These are phyloP conservation scores for Hololepta plana DNA, from an alignment of 2,888 invertebrate species.

Conservation along the genomic window DNA sequence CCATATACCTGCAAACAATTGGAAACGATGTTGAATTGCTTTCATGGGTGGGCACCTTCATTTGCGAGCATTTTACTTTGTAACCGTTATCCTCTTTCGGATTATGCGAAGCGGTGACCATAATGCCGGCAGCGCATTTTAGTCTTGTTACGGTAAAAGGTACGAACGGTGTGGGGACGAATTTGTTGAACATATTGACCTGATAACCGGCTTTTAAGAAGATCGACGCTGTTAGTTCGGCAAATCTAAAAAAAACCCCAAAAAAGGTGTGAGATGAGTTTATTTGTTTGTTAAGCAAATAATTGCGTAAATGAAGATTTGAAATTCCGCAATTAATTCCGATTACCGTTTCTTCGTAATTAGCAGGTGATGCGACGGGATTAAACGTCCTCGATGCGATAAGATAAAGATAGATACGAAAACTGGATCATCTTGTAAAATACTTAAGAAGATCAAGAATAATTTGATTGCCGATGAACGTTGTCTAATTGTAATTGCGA, in stretches of 20 bases:
- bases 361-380: no score
- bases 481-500: no score
- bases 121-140: conserved; percentile 74
- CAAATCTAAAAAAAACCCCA: conserved; percentile 45
- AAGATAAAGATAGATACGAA: no score
- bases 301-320: no score
- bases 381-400: no score
- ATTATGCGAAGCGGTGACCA: conserved; percentile 99
- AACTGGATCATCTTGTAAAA: no score
- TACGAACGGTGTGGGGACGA: conserved; percentile 86
- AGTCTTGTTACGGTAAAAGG: conserved; percentile 65
- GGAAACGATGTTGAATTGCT: conserved; percentile 1
- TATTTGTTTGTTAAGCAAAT: no score
- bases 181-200: conserved; percentile 62
- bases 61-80: conserved; percentile 42
- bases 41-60: no score
- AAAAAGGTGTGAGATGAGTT: background rate
- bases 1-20: conserved; percentile 58
- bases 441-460: no score
- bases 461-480: no score
- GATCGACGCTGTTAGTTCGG: conserved; percentile 69
- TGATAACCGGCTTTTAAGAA: conserved; percentile 38
- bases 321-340: no score
- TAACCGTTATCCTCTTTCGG: conserved; percentile 94
- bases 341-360: no score